These are phyloP conservation scores for Polydrusus cervinus DNA, from an alignment of 2,888 invertebrate genomes.

Conservation along the genomic window DNA sequence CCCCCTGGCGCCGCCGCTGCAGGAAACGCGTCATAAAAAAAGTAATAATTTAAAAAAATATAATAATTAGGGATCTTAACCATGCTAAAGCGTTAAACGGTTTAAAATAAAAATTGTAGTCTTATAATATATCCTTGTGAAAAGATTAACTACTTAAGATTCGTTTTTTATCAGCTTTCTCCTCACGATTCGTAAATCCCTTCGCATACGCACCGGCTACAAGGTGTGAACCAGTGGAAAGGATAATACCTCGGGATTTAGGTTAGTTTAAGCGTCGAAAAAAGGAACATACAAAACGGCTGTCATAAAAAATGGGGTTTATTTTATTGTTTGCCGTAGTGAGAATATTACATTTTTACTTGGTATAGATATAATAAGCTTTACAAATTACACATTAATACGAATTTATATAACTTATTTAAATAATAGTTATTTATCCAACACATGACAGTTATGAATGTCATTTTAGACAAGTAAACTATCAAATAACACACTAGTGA, in stretches of 20 bases:
- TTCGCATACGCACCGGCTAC: slow-evolving; percentile 29
- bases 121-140: slow-evolving; percentile 11
- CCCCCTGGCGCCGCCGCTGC: too few relatives aligned
- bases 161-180: slow-evolving; percentile 27
- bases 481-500: too few relatives aligned
- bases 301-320: slow-evolving; percentile 14
- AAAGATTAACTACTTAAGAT: slow-evolving; percentile 18
- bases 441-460: too few relatives aligned
- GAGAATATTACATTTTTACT: not conserved
- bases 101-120: not conserved
- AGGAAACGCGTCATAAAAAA: too few relatives aligned
- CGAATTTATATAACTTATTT: too few relatives aligned
- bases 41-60: not conserved
- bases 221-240: slow-evolving; percentile 35
- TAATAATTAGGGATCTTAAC: not conserved
- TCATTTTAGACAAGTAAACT: too few relatives aligned
- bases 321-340: not conserved
- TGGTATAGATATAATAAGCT: not conserved
- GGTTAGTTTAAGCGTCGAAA: slow-evolving; percentile 27
- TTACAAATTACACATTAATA: too few relatives aligned
- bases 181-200: slow-evolving; percentile 30
- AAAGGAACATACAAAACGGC: slow-evolving; percentile 21
- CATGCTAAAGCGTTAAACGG: not conserved
- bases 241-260: slow-evolving; percentile 33
- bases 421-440: too few relatives aligned